Evolutionary conservation across 2,797 vertebrate genomes (phyloP).

Genomic region (Labroides dimidiatus): DNA sequence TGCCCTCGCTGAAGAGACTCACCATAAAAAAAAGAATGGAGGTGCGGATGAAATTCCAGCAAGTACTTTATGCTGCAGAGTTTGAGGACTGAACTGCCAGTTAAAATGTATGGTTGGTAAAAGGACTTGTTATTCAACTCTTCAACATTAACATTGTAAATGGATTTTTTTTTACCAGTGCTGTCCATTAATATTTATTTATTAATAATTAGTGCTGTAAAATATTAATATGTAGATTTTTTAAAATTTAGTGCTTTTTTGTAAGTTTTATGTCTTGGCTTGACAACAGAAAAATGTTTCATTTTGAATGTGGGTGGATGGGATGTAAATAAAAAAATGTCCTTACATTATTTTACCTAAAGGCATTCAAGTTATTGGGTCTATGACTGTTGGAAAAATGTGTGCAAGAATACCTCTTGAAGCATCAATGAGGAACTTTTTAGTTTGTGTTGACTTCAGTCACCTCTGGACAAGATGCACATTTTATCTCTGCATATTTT

Average conservation of each 20-base stretch:
- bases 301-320: constrained; percentile 4
- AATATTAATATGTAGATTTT: constrained; percentile 5
- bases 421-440: no score
- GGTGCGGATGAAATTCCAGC: constrained; percentile 76
- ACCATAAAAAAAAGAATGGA: constrained; percentile 72
- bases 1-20: constrained; percentile 73
- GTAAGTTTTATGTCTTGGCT: background rate
- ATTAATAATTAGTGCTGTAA: background rate
- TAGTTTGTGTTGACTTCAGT: no score
- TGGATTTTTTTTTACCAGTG: constrained; percentile 3
- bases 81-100: constrained; percentile 63
- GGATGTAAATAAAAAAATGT: no score
- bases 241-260: background rate
- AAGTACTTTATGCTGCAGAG: constrained; percentile 74
- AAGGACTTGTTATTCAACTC: no score
- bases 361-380: no score
- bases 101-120: background rate
- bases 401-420: no score
- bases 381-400: no score
- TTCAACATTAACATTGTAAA: constrained; percentile 14
- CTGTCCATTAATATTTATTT: constrained; percentile 34
- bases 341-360: no score
- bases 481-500: no score
- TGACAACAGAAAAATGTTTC: constrained; percentile 2
- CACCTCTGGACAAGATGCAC: no score